Evolutionary conservation across 1,140 invertebrate genomes (phyloP).

Genomic region (Polypedilum pembai): DNA sequence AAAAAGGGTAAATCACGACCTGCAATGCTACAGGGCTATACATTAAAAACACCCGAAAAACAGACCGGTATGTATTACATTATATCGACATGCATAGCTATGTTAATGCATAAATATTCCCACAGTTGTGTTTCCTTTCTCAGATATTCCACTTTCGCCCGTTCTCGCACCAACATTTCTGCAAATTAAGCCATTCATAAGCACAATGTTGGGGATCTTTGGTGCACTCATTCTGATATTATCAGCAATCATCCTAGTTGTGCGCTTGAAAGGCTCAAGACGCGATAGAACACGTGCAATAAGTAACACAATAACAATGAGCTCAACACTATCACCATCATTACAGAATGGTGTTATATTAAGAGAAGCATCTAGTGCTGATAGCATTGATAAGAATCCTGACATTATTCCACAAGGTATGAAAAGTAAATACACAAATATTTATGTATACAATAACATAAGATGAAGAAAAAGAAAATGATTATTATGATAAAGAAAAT

Average conservation of each 20-base stretch:
- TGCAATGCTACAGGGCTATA: constrained; percentile 57
- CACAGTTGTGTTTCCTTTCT: not conserved
- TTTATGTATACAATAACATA: not conserved
- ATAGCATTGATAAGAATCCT: constrained; percentile 67
- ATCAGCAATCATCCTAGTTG: constrained; percentile 55
- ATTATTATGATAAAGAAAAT: not conserved
- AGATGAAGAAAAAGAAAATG: constrained; percentile 25
- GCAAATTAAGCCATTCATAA: constrained; percentile 63
- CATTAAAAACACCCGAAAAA: constrained; percentile 68
- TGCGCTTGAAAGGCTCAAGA: constrained; percentile 54
- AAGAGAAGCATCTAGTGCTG: constrained; percentile 47
- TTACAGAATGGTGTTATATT: constrained; percentile 43
- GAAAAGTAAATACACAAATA: not conserved
- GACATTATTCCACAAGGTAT: constrained; percentile 67
- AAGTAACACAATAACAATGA: constrained; percentile 52
- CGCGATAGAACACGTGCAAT: constrained; percentile 49
- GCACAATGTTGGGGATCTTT: constrained; percentile 62
- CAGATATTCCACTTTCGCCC: constrained; percentile 39
- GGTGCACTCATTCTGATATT: constrained; percentile 61
- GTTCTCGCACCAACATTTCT: constrained; percentile 47
- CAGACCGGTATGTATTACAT: constrained; percentile 56
- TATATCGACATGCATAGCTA: not conserved
- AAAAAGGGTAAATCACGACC: constrained; percentile 60
- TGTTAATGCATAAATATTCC: not conserved
- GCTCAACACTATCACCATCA: constrained; percentile 32